Conservation (phyloP, 2,797 vertebrate genomes). For the Muscicapa striata region DNA sequence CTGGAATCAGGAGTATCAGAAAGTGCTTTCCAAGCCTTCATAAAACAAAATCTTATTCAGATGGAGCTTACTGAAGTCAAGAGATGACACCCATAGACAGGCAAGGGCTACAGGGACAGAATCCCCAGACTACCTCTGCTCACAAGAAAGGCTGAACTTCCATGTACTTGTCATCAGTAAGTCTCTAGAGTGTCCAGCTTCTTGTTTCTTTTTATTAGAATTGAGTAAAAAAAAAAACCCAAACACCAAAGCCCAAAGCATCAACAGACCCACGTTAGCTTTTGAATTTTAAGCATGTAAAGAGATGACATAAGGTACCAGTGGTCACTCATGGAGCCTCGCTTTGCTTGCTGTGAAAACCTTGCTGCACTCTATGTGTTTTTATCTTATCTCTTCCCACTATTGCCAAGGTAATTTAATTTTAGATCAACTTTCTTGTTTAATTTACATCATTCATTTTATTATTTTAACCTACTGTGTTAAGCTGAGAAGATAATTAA, state of each 20-base stretch:
- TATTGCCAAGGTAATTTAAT: conserved; percentile 23
- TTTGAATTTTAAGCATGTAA: conserved; percentile 39
- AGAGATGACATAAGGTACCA: conserved; percentile 32
- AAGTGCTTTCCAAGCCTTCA: neutral
- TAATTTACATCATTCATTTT: conserved; percentile 17
- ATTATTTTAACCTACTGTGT: conserved; percentile 40
- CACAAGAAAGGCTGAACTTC: neutral
- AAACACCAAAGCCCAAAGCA: neutral
- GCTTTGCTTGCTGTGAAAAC: conserved; percentile 12
- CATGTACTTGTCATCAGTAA: neutral
- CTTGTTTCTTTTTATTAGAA: neutral
- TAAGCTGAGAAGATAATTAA: conserved; percentile 60
- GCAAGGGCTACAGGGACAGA: neutral
- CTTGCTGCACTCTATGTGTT: neutral
- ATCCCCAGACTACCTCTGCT: neutral
- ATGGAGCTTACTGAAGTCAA: neutral
- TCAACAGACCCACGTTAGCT: neutral
- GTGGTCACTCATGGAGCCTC: neutral
- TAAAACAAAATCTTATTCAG: neutral
- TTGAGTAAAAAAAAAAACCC: neutral
- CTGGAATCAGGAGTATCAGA: neutral
- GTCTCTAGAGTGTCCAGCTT: neutral
- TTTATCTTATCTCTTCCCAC: conserved; percentile 46
- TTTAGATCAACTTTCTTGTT: conserved; percentile 23
- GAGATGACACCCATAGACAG: neutral